Percentiles rank a stretch among this genome's conserved stretches.
Evolutionary conservation across 2,113 vertebrate species (phyloP).

Genomic region (Pandion haliaetus): DNA sequence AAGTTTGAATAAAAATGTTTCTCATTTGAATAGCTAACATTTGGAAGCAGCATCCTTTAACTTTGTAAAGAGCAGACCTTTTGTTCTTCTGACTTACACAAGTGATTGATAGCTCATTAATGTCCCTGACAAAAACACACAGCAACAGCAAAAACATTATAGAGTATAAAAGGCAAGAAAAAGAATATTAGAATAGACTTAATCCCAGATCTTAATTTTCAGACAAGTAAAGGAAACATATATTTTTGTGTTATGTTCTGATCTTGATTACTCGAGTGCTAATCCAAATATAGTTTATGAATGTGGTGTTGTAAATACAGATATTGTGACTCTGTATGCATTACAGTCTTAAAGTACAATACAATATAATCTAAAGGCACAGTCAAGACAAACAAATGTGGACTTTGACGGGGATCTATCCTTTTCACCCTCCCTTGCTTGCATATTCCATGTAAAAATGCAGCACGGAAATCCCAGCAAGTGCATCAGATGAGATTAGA

Average conservation of each 20-base stretch:
- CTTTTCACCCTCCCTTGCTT: neutral
- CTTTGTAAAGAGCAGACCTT: conserved; percentile 13
- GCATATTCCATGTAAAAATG: neutral
- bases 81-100: conserved; percentile 29
- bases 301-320: neutral
- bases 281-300: neutral
- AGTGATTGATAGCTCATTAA: conserved; percentile 52
- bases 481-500: neutral
- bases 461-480: neutral
- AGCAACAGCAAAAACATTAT: neutral
- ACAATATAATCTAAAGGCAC: neutral
- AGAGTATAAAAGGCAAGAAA: neutral
- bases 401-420: neutral
- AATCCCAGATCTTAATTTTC: neutral
- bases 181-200: neutral
- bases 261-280: neutral
- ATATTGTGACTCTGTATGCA: neutral
- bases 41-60: conserved; percentile 2
- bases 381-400: neutral
- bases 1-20: neutral
- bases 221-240: neutral
- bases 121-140: neutral
- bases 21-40: neutral
- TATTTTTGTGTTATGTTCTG: neutral
- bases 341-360: neutral